Evolutionary conservation across 2,797 vertebrate genomes (phyloP).

Genomic region (Scleropages formosus): DNA sequence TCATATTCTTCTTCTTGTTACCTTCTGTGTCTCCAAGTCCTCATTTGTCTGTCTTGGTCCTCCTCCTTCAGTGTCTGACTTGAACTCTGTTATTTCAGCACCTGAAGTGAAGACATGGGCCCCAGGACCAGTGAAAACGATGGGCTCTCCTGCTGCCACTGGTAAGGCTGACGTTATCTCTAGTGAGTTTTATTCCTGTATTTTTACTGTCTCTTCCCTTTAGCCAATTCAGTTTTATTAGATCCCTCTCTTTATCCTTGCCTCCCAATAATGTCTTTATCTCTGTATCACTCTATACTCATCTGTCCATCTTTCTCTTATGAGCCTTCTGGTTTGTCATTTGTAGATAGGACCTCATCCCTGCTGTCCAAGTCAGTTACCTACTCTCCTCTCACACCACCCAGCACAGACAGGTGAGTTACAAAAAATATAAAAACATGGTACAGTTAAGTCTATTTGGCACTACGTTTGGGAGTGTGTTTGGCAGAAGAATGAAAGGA

Average conservation of each 20-base stretch:
- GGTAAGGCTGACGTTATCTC: slow-evolving; percentile 54
- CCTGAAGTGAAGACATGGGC: slow-evolving; percentile 63
- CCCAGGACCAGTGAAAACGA: slow-evolving; percentile 59
- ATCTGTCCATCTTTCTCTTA: neutral
- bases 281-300: slow-evolving; percentile 11
- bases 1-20: neutral
- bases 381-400: slow-evolving; percentile 57
- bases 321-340: slow-evolving; percentile 5
- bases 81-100: slow-evolving; percentile 37
- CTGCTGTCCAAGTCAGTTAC: slow-evolving; percentile 64
- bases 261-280: slow-evolving; percentile 19
- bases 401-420: slow-evolving; percentile 61
- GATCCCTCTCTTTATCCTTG: neutral
- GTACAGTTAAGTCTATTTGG: neutral
- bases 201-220: neutral
- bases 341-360: slow-evolving; percentile 67
- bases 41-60: neutral
- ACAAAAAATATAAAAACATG: neutral
- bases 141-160: slow-evolving; percentile 62
- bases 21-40: neutral
- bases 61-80: neutral
- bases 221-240: neutral
- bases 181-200: neutral
- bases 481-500: neutral
- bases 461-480: neutral